Evolutionary conservation across 2,113 vertebrate genomes (phyloP).

Genomic region (Sminthopsis crassicaudata): DNA sequence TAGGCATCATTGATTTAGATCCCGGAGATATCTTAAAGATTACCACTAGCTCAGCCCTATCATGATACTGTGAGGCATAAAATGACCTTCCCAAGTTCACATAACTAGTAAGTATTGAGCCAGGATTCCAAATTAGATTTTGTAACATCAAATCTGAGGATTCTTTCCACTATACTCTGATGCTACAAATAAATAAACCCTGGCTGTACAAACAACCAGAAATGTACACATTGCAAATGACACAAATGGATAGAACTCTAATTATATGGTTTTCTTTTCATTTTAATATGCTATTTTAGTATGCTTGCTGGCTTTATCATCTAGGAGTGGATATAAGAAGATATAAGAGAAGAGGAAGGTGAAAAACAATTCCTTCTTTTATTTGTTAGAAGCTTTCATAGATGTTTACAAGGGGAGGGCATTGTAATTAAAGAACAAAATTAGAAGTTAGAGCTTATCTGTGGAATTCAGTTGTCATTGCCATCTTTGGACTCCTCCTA

Average conservation of each 20-base stretch:
- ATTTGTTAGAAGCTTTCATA: constrained; percentile 3
- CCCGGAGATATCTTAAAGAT: not conserved
- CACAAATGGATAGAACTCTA: not conserved
- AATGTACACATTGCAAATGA: not conserved
- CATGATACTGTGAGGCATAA: not conserved
- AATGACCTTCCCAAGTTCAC: not conserved
- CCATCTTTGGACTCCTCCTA: not conserved
- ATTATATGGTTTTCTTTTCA: not conserved
- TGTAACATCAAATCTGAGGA: not conserved
- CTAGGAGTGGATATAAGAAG: not conserved
- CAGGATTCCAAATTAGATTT: not conserved
- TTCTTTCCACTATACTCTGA: not conserved
- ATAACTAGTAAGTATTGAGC: not conserved
- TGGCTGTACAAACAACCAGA: not conserved
- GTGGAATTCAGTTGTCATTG: not conserved
- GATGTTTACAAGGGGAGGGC: not conserved
- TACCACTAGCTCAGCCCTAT: not conserved
- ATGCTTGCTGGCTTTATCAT: not conserved
- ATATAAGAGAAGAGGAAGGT: not conserved
- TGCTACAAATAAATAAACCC: not conserved
- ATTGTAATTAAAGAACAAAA: constrained; percentile 3
- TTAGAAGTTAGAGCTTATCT: not conserved
- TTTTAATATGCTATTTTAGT: not conserved
- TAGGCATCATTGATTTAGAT: not conserved
- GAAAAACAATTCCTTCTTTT: not conserved